These are phyloP conservation scores for Dendrocincla fuliginosa DNA, from an alignment of 2,797 vertebrate genomes.

Conservation along the genomic window DNA sequence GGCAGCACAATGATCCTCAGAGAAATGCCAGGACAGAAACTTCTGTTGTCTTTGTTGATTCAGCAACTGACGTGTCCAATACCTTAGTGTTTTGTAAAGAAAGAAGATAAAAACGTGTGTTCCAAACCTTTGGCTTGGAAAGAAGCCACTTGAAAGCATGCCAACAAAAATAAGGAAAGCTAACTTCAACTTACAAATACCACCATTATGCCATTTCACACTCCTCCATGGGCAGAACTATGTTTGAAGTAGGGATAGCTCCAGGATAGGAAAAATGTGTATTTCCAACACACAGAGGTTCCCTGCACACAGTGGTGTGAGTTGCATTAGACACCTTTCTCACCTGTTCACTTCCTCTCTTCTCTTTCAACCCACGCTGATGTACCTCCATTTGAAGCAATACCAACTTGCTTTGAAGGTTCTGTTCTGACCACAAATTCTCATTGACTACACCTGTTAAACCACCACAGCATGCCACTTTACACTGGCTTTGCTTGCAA, in stretches of 20 bases:
- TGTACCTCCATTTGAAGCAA: fast-evolving
- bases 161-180: slow-evolving; percentile 61
- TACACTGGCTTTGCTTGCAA: neutral
- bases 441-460: neutral
- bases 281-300: neutral
- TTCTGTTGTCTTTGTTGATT: slow-evolving; percentile 54
- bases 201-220: slow-evolving; percentile 23
- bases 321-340: neutral
- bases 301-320: neutral
- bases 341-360: neutral
- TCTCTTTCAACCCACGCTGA: neutral
- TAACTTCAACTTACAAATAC: slow-evolving; percentile 15
- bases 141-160: neutral
- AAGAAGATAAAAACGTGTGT: neutral
- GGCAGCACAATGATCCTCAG: neutral
- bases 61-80: slow-evolving; percentile 33
- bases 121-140: slow-evolving; percentile 37
- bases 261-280: neutral
- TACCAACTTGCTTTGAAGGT: fast-evolving
- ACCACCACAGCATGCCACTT: neutral
- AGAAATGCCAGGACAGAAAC: slow-evolving; percentile 32
- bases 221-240: neutral
- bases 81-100: slow-evolving; percentile 50
- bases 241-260: neutral
- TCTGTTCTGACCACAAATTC: neutral